These are phyloP conservation scores for Anisognathus igniventris DNA, from an alignment of 2,797 vertebrate species.

Conservation along the genomic window DNA sequence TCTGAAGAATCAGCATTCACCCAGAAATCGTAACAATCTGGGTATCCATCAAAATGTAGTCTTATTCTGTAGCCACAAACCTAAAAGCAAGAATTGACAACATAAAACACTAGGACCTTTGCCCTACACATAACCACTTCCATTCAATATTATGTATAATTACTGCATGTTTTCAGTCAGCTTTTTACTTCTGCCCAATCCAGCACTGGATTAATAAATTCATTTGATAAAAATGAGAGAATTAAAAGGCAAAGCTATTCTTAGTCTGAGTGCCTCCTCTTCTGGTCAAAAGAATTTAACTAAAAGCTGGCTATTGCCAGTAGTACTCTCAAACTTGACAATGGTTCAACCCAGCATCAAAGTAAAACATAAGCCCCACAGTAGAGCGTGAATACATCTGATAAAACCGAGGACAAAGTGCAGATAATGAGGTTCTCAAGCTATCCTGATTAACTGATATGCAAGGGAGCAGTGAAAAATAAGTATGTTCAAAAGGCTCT, in stretches of 20 bases:
- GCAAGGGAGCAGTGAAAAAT: neutral
- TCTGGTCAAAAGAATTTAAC: neutral
- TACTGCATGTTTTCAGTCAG: neutral
- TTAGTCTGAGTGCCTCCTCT: neutral
- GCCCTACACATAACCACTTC: neutral
- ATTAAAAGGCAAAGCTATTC: neutral
- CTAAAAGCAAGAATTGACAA: constrained; percentile 61
- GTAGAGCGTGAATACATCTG: neutral
- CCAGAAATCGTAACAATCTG: constrained; percentile 88
- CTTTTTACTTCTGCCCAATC: neutral
- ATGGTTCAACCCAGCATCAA: neutral
- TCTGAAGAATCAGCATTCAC: constrained; percentile 84
- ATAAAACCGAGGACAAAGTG: neutral
- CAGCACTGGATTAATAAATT: neutral
- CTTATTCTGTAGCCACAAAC: constrained; percentile 84
- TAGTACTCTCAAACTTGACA: neutral
- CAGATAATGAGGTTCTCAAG: neutral
- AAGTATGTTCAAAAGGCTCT: neutral
- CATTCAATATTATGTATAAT: neutral
- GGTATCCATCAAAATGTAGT: constrained; percentile 85
- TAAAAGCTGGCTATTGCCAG: neutral
- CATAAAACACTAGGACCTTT: neutral
- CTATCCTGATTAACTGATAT: neutral
- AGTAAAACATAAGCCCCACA: neutral
- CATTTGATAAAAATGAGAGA: neutral